phyloP scores from a whole-genome alignment of 2,888 invertebrate species.

The Adelognathus sp. region DNA sequence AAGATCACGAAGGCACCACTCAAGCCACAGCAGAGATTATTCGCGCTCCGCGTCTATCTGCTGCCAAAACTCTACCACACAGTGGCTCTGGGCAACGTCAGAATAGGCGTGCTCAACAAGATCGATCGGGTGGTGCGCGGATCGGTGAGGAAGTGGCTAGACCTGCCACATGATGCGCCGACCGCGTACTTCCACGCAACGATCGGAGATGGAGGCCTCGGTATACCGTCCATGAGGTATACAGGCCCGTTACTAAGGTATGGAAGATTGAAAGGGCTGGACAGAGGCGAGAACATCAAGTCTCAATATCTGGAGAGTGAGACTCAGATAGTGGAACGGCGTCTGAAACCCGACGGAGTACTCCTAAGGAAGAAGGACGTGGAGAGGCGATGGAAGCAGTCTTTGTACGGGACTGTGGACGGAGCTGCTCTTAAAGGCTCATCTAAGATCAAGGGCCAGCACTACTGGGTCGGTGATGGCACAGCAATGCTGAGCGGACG shows the following conservation, averaged over 20 bases:
- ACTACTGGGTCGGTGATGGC: slow-evolving; percentile 60
- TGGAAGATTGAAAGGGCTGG: background rate
- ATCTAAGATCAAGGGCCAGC: slow-evolving; percentile 8
- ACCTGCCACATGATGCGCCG: slow-evolving; percentile 21
- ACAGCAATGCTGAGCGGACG: slow-evolving; percentile 67
- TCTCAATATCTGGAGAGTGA: background rate
- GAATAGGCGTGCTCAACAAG: slow-evolving; percentile 16
- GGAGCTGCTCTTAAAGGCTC: slow-evolving; percentile 5
- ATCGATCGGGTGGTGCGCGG: slow-evolving; percentile 7
- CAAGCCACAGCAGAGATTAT: slow-evolving; percentile 59
- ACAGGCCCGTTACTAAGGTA: slow-evolving; percentile 16
- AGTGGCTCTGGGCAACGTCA: background rate
- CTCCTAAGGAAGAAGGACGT: background rate
- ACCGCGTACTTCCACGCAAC: slow-evolving; percentile 50
- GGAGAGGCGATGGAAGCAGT: background rate
- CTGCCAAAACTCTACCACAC: slow-evolving; percentile 35
- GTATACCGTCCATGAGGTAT: slow-evolving; percentile 41
- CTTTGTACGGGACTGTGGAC: slow-evolving; percentile 11
- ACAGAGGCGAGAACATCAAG: too few relatives aligned
- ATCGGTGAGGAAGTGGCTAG: slow-evolving; percentile 23
- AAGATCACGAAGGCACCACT: background rate
- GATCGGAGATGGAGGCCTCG: slow-evolving; percentile 27
- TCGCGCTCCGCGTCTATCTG: slow-evolving; percentile 37
- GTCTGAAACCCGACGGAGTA: too few relatives aligned
- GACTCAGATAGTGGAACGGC: background rate